A percentile compares a stretch with the other conserved stretches of the same genome.
Conservation (phyloP, 2,113 vertebrate species). For the Bambusicola thoracicus region DNA sequence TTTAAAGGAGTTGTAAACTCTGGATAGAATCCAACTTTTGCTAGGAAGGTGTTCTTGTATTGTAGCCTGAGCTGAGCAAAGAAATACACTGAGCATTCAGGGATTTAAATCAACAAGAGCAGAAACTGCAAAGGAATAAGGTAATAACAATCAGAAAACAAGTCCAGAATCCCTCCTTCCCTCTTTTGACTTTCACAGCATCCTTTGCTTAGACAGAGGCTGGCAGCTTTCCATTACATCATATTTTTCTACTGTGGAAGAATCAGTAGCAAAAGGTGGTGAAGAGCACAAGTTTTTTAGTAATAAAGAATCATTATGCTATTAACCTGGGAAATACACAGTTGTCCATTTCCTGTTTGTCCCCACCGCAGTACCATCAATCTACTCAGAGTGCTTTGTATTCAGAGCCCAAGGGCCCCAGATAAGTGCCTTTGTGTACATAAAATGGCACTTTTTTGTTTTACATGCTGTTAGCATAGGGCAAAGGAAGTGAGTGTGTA, state of each 20-base stretch:
- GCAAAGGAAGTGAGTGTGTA: constrained; percentile 82
- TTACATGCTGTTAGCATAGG: constrained; percentile 86
- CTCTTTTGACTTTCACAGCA: neutral
- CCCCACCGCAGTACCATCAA: constrained; percentile 79
- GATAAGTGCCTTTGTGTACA: constrained; percentile 86
- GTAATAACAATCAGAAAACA: neutral
- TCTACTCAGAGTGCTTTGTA: constrained; percentile 81
- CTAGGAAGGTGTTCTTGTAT: neutral
- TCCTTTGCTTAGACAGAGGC: neutral
- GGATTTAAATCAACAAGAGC: neutral
- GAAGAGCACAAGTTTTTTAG: constrained; percentile 67
- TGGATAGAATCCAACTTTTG: constrained; percentile 7
- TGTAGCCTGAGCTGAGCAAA: neutral
- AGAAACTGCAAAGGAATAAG: neutral
- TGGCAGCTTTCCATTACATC: constrained; percentile 20
- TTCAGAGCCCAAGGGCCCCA: constrained; percentile 75
- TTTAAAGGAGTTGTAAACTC: constrained; percentile 32
- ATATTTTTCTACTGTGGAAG: constrained; percentile 39
- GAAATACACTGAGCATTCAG: neutral
- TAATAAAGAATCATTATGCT: constrained; percentile 74
- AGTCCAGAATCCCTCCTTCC: neutral
- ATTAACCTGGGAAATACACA: constrained; percentile 75
- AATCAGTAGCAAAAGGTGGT: constrained; percentile 61
- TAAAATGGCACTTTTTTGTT: constrained; percentile 84
- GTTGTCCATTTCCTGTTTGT: constrained; percentile 79